A percentile compares a stretch with the other conserved stretches of the same genome.
Evolutionary conservation across 2,888 invertebrate species (phyloP).

Genomic region (Metopia argyrocephala): DNA sequence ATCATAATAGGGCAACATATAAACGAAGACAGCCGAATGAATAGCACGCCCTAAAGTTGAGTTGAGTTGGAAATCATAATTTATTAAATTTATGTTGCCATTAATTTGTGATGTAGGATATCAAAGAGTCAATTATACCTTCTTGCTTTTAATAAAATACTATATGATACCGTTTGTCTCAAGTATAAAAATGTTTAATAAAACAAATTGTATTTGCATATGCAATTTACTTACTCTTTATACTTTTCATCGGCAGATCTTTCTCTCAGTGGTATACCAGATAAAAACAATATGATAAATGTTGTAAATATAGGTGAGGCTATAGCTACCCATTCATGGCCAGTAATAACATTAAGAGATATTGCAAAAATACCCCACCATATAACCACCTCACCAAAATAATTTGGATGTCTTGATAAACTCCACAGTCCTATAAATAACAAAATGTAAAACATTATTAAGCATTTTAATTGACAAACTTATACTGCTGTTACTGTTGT

Average conservation of each 20-base stretch:
- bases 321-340: conserved; percentile 89
- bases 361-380: conserved; percentile 97
- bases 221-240: conserved; percentile 84
- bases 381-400: conserved; percentile 94
- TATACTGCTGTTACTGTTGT: neutral
- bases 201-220: neutral
- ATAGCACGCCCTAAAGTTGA: too few species aligned
- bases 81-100: too few species aligned
- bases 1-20: too few species aligned
- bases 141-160: too few species aligned
- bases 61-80: too few species aligned
- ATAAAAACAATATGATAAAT: conserved; percentile 91
- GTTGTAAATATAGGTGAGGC: conserved; percentile 93
- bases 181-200: neutral
- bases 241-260: conserved; percentile 93
- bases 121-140: too few species aligned
- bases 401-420: conserved; percentile 94
- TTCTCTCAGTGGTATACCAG: conserved; percentile 93
- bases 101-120: too few species aligned
- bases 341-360: conserved; percentile 90
- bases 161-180: neutral
- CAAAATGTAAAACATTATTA: conserved; percentile 16
- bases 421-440: conserved; percentile 85
- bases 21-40: too few species aligned
- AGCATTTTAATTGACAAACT: neutral